phyloP scores from a whole-genome alignment of 2,113 vertebrate genomes.

The Choloepus hoffmanni region DNA sequence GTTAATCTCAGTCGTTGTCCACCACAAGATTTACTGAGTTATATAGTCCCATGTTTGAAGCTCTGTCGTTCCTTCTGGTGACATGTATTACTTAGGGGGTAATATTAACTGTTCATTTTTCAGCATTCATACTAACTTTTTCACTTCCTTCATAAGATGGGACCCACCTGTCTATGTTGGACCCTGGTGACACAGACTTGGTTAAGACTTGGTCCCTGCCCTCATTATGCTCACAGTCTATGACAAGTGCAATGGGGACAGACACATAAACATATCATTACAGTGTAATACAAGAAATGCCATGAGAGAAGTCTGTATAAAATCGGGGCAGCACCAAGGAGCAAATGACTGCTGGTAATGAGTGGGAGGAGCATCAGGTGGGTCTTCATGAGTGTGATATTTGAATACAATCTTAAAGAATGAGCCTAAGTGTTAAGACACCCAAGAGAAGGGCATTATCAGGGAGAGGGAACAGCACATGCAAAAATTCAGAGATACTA shows the following conservation, averaged over 20 bases:
- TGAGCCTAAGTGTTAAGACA: background rate
- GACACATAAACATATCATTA: background rate
- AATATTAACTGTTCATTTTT: background rate
- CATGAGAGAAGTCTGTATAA: background rate
- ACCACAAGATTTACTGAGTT: too few relatives aligned
- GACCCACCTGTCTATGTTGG: background rate
- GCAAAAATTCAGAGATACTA: background rate
- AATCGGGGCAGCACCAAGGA: background rate
- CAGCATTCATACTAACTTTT: background rate
- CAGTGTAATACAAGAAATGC: background rate
- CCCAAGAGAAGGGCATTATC: background rate
- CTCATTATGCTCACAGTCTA: background rate
- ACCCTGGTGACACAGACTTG: background rate
- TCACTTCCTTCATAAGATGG: background rate
- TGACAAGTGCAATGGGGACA: background rate
- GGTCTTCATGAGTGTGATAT: background rate
- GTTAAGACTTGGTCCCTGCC: background rate
- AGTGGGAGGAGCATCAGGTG: background rate
- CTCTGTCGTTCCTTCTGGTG: too few relatives aligned
- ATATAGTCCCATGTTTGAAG: too few relatives aligned
- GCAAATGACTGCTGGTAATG: background rate
- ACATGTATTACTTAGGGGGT: background rate
- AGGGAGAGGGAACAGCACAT: background rate
- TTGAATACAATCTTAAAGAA: constrained; percentile 16
- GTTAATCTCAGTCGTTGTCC: too few relatives aligned